Conservation (phyloP, 2,797 vertebrate genomes). For the Arvicola amphibius region DNA sequence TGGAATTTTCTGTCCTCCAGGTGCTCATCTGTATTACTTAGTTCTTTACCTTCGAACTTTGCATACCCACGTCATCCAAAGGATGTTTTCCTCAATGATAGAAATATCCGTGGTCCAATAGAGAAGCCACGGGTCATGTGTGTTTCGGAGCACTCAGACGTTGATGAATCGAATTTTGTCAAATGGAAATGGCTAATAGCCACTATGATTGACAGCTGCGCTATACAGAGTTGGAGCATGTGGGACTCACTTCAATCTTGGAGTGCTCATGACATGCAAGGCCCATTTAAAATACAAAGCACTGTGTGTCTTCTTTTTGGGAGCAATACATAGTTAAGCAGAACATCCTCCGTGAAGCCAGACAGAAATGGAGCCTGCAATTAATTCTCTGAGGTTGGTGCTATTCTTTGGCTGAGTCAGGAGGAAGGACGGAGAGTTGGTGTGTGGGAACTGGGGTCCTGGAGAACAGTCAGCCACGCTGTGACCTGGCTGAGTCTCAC, state of each 20-base stretch:
- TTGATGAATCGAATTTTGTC: background rate
- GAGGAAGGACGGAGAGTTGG: background rate
- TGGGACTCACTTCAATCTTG: background rate
- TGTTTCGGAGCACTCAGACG: background rate
- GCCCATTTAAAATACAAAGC: conserved; percentile 53
- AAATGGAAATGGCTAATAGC: background rate
- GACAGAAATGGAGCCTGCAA: background rate
- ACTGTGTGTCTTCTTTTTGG: conserved; percentile 39
- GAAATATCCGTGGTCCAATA: background rate
- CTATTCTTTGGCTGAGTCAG: background rate
- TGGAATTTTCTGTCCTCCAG: background rate
- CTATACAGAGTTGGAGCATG: background rate
- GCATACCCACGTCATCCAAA: background rate
- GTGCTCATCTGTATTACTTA: conserved; percentile 2
- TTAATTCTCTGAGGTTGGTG: conserved; percentile 51
- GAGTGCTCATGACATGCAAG: background rate
- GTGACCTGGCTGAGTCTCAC: background rate
- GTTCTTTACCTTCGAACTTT: background rate
- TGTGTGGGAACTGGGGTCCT: background rate
- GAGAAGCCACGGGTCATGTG: background rate
- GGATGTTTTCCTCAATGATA: background rate
- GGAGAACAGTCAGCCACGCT: background rate
- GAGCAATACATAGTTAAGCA: conserved; percentile 64
- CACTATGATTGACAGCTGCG: background rate
- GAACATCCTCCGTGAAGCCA: conserved; percentile 51